Evolutionary conservation across 1,140 invertebrate species (phyloP).

Genomic region (Microvelia longipes): DNA sequence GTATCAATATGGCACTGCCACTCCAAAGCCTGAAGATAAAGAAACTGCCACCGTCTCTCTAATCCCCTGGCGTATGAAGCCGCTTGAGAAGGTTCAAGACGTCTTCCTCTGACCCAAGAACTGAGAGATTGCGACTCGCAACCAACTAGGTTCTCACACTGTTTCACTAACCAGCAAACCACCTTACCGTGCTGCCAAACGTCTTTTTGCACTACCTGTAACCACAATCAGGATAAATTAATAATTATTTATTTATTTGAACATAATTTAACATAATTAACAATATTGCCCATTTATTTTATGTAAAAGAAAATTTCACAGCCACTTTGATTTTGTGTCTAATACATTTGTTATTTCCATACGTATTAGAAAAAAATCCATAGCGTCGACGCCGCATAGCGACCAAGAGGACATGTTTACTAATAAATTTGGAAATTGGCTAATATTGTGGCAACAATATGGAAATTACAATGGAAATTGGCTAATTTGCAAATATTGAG

Average conservation of each 20-base stretch:
- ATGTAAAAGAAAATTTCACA: too few relatives aligned
- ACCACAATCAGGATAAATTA: constrained; percentile 17
- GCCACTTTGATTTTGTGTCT: too few relatives aligned
- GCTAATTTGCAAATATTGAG: too few relatives aligned
- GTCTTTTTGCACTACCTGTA: constrained; percentile 66
- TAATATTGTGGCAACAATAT: too few relatives aligned
- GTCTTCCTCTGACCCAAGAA: constrained; percentile 10
- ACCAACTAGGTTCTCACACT: constrained; percentile 36
- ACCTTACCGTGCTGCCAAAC: constrained; percentile 70
- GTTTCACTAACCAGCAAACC: constrained; percentile 57
- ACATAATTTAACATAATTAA: background rate
- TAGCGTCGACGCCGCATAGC: too few relatives aligned
- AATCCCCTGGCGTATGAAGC: constrained; percentile 37
- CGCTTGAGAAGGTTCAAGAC: constrained; percentile 11
- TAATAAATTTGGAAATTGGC: too few relatives aligned
- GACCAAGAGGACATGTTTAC: too few relatives aligned
- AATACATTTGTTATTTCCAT: too few relatives aligned
- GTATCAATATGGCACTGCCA: constrained; percentile 71
- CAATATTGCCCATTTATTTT: too few relatives aligned
- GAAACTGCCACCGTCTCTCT: constrained; percentile 70
- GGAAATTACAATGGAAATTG: too few relatives aligned
- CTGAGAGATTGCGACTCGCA: background rate
- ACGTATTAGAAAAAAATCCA: too few relatives aligned
- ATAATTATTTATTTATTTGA: background rate
- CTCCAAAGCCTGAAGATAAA: constrained; percentile 73